Percentiles rank a stretch among this genome's conserved stretches.
phyloP scores from a whole-genome alignment of 2,113 vertebrate genomes.

The Heterochromis multidens region DNA sequence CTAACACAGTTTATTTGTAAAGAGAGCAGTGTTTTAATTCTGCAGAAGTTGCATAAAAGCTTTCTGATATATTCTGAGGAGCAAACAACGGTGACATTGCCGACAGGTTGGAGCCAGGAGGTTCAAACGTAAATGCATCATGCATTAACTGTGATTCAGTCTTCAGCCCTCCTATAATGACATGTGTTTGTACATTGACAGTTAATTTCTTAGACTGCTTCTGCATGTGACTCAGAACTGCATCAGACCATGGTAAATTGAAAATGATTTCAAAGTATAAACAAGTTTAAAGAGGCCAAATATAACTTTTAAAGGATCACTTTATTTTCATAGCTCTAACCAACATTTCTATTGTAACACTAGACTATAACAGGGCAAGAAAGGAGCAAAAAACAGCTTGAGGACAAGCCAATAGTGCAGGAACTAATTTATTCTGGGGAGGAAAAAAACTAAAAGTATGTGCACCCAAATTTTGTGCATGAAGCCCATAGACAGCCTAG shows the following conservation, averaged over 20 bases:
- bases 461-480: not conserved
- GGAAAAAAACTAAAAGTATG: not conserved
- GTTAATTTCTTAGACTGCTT: conserved; percentile 25
- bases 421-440: too few relatives aligned
- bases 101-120: conserved; percentile 2
- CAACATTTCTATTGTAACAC: too few relatives aligned
- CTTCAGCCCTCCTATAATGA: not conserved
- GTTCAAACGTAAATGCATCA: conserved; percentile 8
- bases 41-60: not conserved
- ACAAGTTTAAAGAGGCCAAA: conserved; percentile 20
- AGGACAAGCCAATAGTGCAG: too few relatives aligned
- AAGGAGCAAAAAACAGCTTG: too few relatives aligned
- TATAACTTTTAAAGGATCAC: not conserved
- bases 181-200: conserved; percentile 6
- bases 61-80: not conserved
- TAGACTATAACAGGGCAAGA: too few relatives aligned
- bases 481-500: too few relatives aligned
- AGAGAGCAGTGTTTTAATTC: not conserved
- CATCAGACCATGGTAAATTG: conserved; percentile 34
- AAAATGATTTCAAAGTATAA: conserved; percentile 28
- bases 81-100: not conserved
- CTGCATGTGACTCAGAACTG: conserved; percentile 28
- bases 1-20: not conserved
- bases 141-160: conserved; percentile 43
- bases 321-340: too few relatives aligned